Conservation (phyloP, 2,888 invertebrate genomes). For the Pandemis heparana region DNA sequence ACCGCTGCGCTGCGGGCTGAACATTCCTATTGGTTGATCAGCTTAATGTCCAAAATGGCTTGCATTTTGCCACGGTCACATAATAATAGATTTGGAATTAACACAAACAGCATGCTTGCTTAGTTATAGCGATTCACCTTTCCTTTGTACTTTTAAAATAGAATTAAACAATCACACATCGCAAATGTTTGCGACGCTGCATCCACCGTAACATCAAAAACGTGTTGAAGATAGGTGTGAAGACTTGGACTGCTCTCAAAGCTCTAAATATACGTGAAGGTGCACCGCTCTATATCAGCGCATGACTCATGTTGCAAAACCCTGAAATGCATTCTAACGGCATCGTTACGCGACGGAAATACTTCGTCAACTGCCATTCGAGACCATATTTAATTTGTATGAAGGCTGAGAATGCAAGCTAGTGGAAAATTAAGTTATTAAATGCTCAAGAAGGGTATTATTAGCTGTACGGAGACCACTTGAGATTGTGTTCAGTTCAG, state of each 20-base stretch:
- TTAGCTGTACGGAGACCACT: neutral
- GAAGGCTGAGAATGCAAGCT: conserved; percentile 15
- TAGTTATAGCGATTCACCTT: no score
- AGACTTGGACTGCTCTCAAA: neutral
- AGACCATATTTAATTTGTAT: conserved; percentile 5
- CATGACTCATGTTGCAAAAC: conserved; percentile 7
- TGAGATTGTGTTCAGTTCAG: neutral
- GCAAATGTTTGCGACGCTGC: neutral
- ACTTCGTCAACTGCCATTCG: conserved; percentile 1
- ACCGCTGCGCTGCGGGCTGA: no score
- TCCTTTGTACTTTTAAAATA: no score
- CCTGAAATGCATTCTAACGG: conserved; percentile 17
- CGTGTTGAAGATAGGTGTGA: neutral
- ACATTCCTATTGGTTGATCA: no score
- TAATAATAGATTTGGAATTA: no score
- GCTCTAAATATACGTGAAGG: conserved; percentile 5
- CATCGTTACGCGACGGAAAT: neutral
- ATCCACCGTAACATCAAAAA: neutral
- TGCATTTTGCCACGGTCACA: no score
- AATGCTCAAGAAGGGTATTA: neutral
- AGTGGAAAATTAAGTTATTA: conserved; percentile 8
- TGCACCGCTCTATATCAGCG: conserved; percentile 9
- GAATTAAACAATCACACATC: no score
- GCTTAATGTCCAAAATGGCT: no score
- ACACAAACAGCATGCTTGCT: no score